These are phyloP conservation scores for Oryzias celebensis DNA, from an alignment of 2,113 vertebrate genomes.

Conservation along the genomic window DNA sequence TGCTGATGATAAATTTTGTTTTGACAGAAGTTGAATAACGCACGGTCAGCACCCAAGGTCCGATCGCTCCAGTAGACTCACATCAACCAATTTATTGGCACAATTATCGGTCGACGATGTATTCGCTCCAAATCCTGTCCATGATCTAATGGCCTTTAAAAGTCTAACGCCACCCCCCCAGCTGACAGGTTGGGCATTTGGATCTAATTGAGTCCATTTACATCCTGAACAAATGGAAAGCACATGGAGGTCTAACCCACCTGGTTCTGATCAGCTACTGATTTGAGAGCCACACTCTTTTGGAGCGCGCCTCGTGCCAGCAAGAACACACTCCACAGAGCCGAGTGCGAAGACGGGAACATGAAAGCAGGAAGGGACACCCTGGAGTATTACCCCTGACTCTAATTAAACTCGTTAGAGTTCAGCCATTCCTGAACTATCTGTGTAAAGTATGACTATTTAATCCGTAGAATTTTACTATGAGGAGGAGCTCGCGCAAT, in stretches of 20 bases:
- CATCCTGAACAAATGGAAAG: slow-evolving; percentile 78
- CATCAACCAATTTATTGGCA: slow-evolving; percentile 67
- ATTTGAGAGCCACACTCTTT: slow-evolving; percentile 63
- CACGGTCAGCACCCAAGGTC: slow-evolving; percentile 56
- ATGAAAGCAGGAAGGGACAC: slow-evolving; percentile 41
- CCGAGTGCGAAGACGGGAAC: slow-evolving; percentile 20
- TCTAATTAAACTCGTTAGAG: slow-evolving; percentile 51
- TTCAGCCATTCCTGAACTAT: slow-evolving; percentile 30
- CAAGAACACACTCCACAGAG: slow-evolving; percentile 42
- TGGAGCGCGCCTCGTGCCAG: slow-evolving; percentile 43
- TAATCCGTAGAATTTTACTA: slow-evolving; percentile 48
- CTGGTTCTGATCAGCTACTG: slow-evolving; percentile 81
- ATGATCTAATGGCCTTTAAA: slow-evolving; percentile 76
- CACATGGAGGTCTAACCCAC: slow-evolving; percentile 74
- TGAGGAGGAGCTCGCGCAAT: slow-evolving; percentile 65
- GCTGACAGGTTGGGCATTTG: slow-evolving; percentile 80
- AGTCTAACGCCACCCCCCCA: slow-evolving; percentile 67
- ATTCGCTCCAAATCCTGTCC: slow-evolving; percentile 74
- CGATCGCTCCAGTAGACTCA: slow-evolving; percentile 64
- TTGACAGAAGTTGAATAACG: slow-evolving; percentile 52
- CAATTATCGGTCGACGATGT: slow-evolving; percentile 58
- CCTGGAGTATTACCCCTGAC: slow-evolving; percentile 53
- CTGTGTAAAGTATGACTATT: slow-evolving; percentile 22
- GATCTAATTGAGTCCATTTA: slow-evolving; percentile 80
- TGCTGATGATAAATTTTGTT: slow-evolving; percentile 47